These are phyloP conservation scores for Hemibagrus wyckioides DNA, from an alignment of 2,113 vertebrate genomes.

Conservation along the genomic window DNA sequence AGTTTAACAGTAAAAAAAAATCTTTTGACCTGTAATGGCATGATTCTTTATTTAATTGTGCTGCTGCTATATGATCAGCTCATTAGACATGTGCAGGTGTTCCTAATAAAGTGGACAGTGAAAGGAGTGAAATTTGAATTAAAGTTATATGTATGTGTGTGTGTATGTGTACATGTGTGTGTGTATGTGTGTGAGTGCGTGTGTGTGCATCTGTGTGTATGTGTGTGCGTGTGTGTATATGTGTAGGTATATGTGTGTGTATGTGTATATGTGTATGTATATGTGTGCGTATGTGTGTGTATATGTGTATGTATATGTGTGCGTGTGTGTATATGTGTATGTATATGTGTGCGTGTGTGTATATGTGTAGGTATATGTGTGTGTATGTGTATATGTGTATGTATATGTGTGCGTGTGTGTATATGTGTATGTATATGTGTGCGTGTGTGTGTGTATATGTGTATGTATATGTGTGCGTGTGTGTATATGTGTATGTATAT, in stretches of 20 bases:
- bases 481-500: neutral
- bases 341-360: neutral
- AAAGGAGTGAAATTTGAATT: too few relatives aligned
- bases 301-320: neutral
- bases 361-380: neutral
- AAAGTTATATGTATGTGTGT: too few relatives aligned
- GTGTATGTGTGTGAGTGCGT: neutral
- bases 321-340: neutral
- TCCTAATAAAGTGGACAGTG: neutral
- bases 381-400: too few relatives aligned
- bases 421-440: neutral
- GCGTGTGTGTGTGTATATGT: neutral
- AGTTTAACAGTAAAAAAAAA: neutral
- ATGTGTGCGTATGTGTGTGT: neutral
- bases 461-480: neutral
- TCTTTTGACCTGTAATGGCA: too few relatives aligned
- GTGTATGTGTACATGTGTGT: neutral
- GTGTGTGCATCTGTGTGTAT: neutral
- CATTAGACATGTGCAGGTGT: neutral
- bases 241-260: too few relatives aligned
- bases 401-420: neutral
- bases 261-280: too few relatives aligned
- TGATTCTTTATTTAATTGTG: too few relatives aligned
- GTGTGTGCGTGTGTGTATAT: neutral
- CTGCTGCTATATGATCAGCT: neutral